Evolutionary conservation across 2,113 vertebrate species (phyloP).

Genomic region (Martes martes): DNA sequence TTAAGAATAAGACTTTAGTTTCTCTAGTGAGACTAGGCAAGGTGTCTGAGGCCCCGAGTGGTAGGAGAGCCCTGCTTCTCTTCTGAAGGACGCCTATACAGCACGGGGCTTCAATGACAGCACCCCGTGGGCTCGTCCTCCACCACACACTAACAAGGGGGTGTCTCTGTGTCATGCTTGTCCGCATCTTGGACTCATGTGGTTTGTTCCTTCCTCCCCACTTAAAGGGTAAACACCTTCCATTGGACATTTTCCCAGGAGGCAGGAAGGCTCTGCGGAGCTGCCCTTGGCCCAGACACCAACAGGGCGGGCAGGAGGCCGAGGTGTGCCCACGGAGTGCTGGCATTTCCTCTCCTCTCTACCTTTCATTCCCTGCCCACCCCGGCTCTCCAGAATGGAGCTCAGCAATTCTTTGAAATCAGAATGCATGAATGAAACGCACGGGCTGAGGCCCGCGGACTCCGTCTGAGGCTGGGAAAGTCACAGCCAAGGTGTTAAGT

Average conservation of each 20-base stretch:
- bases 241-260: neutral
- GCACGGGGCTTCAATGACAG: neutral
- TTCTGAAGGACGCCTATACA: neutral
- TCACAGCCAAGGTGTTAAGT: constrained; percentile 56
- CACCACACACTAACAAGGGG: too few relatives aligned
- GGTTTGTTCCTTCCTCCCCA: neutral
- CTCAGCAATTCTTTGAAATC: constrained; percentile 24
- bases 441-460: neutral
- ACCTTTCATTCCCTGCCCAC: neutral
- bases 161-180: neutral
- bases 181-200: neutral
- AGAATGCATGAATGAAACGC: constrained; percentile 52
- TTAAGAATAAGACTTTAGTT: neutral
- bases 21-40: neutral
- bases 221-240: neutral
- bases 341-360: neutral
- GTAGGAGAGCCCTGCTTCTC: too few relatives aligned
- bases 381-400: neutral
- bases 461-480: constrained; percentile 46
- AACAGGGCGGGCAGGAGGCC: neutral
- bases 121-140: neutral
- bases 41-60: neutral
- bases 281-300: neutral
- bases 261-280: neutral
- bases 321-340: neutral